These are phyloP conservation scores for Rhinella marina DNA, from an alignment of 2,797 vertebrate genomes.

Conservation along the genomic window DNA sequence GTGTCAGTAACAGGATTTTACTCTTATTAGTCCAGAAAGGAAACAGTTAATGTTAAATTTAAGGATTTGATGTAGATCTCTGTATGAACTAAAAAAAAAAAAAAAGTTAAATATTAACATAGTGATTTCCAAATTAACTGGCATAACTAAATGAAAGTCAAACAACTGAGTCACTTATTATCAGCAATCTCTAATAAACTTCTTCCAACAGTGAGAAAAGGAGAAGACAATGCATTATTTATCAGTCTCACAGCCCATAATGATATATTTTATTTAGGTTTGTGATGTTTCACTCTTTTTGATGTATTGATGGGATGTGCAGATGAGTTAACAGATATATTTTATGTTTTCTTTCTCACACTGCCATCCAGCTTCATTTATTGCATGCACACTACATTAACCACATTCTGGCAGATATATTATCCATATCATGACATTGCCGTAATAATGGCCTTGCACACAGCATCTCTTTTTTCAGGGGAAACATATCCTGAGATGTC, in stretches of 20 bases:
- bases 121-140: background rate
- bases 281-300: conserved; percentile 40
- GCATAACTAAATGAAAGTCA: background rate
- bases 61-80: background rate
- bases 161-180: background rate
- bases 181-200: background rate
- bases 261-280: conserved; percentile 23
- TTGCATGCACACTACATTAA: conserved; percentile 57
- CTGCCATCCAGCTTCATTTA: conserved; percentile 54
- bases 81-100: background rate
- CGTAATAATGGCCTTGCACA: conserved; percentile 45
- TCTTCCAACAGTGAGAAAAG: background rate
- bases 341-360: conserved; percentile 45
- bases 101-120: background rate
- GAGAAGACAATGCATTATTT: conserved; percentile 2
- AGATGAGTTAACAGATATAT: conserved; percentile 51
- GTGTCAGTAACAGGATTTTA: background rate
- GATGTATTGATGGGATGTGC: conserved; percentile 35
- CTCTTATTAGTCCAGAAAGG: background rate
- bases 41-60: background rate
- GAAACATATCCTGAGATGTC: conserved; percentile 13
- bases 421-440: conserved; percentile 46
- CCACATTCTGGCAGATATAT: conserved; percentile 53
- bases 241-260: background rate
- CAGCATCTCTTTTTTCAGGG: conserved; percentile 26